Evolutionary conservation across 2,888 invertebrate genomes (phyloP).

Genomic region (Drosophila nigritarsus): DNA sequence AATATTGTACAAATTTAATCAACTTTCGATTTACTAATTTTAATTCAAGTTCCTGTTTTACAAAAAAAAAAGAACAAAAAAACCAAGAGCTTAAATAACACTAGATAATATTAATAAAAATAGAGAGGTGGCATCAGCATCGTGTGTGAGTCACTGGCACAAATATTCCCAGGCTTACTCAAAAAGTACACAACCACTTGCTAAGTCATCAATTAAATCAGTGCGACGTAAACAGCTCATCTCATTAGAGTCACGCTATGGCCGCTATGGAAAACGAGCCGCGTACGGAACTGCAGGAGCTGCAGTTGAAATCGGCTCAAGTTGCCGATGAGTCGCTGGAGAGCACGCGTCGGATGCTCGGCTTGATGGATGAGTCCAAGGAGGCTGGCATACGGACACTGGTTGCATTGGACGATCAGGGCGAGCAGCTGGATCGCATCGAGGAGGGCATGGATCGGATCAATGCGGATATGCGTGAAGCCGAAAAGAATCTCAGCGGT

Average conservation of each 20-base stretch:
- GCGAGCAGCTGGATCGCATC: constrained; percentile 81
- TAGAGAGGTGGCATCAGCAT: constrained; percentile 32
- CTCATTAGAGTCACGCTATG: constrained; percentile 50
- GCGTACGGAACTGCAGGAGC: constrained; percentile 80
- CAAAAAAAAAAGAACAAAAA: constrained; percentile 2
- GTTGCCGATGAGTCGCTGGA: constrained; percentile 82
- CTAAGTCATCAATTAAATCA: constrained; percentile 37
- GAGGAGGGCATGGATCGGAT: constrained; percentile 83
- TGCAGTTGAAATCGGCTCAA: constrained; percentile 79
- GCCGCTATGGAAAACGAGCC: constrained; percentile 74
- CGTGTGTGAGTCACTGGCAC: constrained; percentile 60
- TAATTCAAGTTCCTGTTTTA: constrained; percentile 31
- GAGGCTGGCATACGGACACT: constrained; percentile 82
- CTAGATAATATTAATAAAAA: constrained; percentile 1
- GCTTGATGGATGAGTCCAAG: constrained; percentile 80
- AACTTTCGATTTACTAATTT: constrained; percentile 1
- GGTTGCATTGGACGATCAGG: constrained; percentile 81
- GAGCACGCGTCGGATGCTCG: constrained; percentile 80
- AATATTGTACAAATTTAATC: constrained; percentile 41
- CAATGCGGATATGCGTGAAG: constrained; percentile 83
- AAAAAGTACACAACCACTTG: constrained; percentile 62
- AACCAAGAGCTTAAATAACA: constrained; percentile 19
- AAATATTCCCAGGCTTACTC: constrained; percentile 36
- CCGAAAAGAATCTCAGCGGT: constrained; percentile 82
- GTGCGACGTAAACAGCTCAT: constrained; percentile 14